phyloP scores from a whole-genome alignment of 1,140 invertebrate species.

The Papilio glaucus region DNA sequence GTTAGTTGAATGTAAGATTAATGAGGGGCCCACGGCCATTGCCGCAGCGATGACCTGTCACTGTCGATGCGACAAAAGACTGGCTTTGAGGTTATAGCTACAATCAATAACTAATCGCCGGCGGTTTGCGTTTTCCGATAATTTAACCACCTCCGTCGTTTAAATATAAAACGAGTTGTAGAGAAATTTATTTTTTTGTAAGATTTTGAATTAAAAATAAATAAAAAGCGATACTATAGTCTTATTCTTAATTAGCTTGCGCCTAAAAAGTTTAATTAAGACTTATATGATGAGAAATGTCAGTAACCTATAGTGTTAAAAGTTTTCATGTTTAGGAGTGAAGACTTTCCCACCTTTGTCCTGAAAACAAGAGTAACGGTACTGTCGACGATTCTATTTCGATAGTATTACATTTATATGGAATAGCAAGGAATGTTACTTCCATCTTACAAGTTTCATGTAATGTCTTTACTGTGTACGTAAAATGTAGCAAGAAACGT shows the following conservation, averaged over 20 bases:
- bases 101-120: constrained; percentile 59
- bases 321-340: too few relatives aligned
- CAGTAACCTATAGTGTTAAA: too few relatives aligned
- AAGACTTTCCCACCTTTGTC: too few relatives aligned
- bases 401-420: too few relatives aligned
- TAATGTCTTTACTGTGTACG: neutral
- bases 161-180: constrained; percentile 1
- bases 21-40: constrained; percentile 62
- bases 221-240: too few relatives aligned
- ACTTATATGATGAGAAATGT: too few relatives aligned
- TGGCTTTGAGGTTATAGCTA: constrained; percentile 49
- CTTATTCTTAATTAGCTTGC: too few relatives aligned
- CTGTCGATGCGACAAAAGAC: constrained; percentile 63
- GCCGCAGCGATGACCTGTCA: constrained; percentile 63
- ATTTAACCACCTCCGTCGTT: constrained; percentile 19
- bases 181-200: neutral
- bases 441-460: neutral
- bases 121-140: constrained; percentile 40
- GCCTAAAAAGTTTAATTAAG: too few relatives aligned
- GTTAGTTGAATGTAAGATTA: constrained; percentile 79
- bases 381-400: too few relatives aligned
- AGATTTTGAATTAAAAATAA: too few relatives aligned
- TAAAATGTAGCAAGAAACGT: neutral
- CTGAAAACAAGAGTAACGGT: too few relatives aligned
- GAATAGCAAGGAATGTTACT: too few relatives aligned